Conservation (phyloP, 1,140 invertebrate species). For the Archegozetes longisetosus region DNA sequence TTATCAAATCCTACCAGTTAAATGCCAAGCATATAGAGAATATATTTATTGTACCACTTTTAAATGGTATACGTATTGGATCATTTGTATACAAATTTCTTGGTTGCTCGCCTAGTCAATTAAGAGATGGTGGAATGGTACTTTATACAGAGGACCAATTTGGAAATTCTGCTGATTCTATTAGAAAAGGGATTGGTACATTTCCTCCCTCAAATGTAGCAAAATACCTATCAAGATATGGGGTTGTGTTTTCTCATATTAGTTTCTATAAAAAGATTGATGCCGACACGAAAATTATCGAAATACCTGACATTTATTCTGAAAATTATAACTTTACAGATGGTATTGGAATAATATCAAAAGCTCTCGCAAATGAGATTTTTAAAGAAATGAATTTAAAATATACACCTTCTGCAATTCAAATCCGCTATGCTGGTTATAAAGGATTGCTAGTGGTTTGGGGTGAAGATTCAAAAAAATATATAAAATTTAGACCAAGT, state of each 20-base stretch:
- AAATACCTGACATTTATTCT: slow-evolving; percentile 16
- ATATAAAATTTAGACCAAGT: slow-evolving; percentile 14
- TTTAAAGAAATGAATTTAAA: slow-evolving; percentile 10
- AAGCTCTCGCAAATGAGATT: slow-evolving; percentile 15
- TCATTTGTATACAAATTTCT: slow-evolving; percentile 23
- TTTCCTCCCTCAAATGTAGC: slow-evolving; percentile 23
- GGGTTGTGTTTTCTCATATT: slow-evolving; percentile 37
- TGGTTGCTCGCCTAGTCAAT: slow-evolving; percentile 25
- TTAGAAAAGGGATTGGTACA: slow-evolving; percentile 21
- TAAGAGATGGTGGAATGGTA: slow-evolving; percentile 25
- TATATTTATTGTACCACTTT: slow-evolving; percentile 4
- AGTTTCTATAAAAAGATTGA: slow-evolving; percentile 41
- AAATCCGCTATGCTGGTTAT: slow-evolving; percentile 19
- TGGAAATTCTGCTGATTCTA: slow-evolving; percentile 3
- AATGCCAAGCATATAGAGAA: neutral
- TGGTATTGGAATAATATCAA: slow-evolving; percentile 23
- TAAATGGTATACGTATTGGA: slow-evolving; percentile 16
- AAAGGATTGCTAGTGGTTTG: slow-evolving; percentile 21
- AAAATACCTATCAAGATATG: slow-evolving; percentile 25
- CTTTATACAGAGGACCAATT: slow-evolving; percentile 21
- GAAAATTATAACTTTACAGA: slow-evolving; percentile 22
- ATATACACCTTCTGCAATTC: slow-evolving; percentile 16
- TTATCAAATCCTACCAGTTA: neutral
- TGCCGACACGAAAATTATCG: slow-evolving; percentile 34
- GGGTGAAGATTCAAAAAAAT: slow-evolving; percentile 6